Base-by-base conservation (phyloP, 2,797 vertebrate species). In the Denticeps clupeoides region DNA sequence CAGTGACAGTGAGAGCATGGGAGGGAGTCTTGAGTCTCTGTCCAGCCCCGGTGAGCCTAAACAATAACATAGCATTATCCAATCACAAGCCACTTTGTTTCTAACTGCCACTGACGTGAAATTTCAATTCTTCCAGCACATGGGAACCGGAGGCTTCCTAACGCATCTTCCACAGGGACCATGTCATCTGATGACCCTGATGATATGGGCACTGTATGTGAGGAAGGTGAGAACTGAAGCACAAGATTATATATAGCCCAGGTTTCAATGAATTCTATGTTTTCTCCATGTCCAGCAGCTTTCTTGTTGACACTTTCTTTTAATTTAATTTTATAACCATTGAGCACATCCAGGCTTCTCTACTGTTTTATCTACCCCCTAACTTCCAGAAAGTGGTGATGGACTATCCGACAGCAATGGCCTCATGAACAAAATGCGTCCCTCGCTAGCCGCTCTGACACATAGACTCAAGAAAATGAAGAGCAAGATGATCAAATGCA, bases 151-250 rank as follows among this genome's bases (percentile, higher is more conserved):
- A 82, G 71, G 46, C 52, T 82, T 18, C 61, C 61, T 4, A 97
- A 93, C 74, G 79, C 78, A 1, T 32, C 74, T 0, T 89, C 88
- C 35, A 84, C 63, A 0, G 58, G 87, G 55, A 87, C 89, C 0
- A 63, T 90, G 67, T 91, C 87, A 26, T 87, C 84, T 1, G 90
- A 96, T 1, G 90, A 95, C 54, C 74, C 84, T 18, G 90, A 96
- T 5, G 90, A 93, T 32, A 43, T 77, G 15, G 62, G 63, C 16
- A 64, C 74, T n/a, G 12, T 59, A 0, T 63, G 65, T 4, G 88
- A 89, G 33, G 63, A 53, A 1, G 89, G 89, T 90, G 43, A 58
- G 79, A 4, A 22, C 18, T 13, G 40, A n/a, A 16, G 4, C 3
- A 7, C 10, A 4, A 2, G 46, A 5, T 4, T 11, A 6, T 32